phyloP scores from a whole-genome alignment of 2,888 invertebrate genomes.

The Drosophila aldrichi region DNA sequence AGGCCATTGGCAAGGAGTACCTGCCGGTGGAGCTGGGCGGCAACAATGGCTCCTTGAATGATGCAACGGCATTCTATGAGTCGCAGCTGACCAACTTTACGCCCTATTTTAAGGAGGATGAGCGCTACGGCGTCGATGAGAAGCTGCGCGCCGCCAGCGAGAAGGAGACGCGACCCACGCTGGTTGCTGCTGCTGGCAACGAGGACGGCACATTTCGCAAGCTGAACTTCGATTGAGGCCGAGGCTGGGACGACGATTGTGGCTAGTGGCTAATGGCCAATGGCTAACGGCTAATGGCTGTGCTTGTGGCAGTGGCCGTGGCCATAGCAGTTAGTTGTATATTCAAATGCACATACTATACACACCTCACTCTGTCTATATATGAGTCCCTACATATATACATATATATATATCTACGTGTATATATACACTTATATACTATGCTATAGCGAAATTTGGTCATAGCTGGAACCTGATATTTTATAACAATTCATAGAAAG shows the following conservation, averaged over 20 bases:
- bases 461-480: conserved; percentile 77
- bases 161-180: conserved; percentile 42
- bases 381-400: conserved; percentile 13
- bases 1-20: conserved; percentile 87
- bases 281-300: conserved; percentile 12
- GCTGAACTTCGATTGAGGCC: conserved; percentile 75
- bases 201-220: conserved; percentile 78
- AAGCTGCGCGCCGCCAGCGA: conserved; percentile 59
- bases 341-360: conserved; percentile 67
- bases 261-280: conserved; percentile 9
- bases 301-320: conserved; percentile 15
- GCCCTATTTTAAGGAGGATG: conserved; percentile 79
- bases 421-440: conserved; percentile 40
- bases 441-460: conserved; percentile 64
- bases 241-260: neutral
- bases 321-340: conserved; percentile 54
- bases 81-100: conserved; percentile 61
- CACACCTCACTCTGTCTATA: conserved; percentile 40
- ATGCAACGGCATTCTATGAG: conserved; percentile 68
- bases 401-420: conserved; percentile 20
- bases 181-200: conserved; percentile 27
- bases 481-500: conserved; percentile 64
- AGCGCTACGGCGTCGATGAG: conserved; percentile 75
- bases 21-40: conserved; percentile 90
- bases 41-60: conserved; percentile 86